Base-by-base conservation (phyloP, 2,113 vertebrate genomes). In the Oncorhynchus gorbuscha region DNA sequence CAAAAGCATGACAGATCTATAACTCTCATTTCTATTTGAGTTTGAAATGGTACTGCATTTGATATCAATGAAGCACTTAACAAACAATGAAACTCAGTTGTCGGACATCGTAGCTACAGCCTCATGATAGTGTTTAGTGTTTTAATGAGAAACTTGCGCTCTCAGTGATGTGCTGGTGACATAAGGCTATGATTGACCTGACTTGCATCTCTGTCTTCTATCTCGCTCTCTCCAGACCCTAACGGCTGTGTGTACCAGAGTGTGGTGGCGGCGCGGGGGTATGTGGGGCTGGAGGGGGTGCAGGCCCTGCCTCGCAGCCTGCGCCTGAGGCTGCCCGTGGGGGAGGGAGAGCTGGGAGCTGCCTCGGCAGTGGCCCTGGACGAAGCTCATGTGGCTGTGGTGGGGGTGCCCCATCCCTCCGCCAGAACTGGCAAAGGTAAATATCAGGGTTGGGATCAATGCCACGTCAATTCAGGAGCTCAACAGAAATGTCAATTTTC, bases 351-450 rank as follows among this genome's bases (percentile, higher is more conserved):
- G 76, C 85, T 89, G 76, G 91, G 87, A 81, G 92, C 89, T 7
- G 92, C 90, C 1, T 92, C 94, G 0, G 86, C 95, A 0, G 74
- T 92, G 5, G 45, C 92, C 69, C 91, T 99, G 79, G 96, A 99
- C 86, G 94, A 94, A 76, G 93, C 95, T 70, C 96, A 97, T 0
- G 0, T 99, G 0, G 97, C 96, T 11, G 92, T 96, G 30, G 91
- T 97, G 12, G 95, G 97, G 73, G 91, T 89, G 55, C 86, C 93
- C 0, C 84, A 92, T 74, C 90, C 93, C 3, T 88, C 91, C 3
- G 91, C 87, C 0, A 89, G 92, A 20, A 48, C 91, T 28, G 86
- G 91, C 61, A 97, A 92, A 92, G 96, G 97, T 99, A 80, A 92
- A 28, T 26, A 55, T n/a, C 5, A 1, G 9, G 2, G 16, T 48